Percentiles rank a stretch among this genome's conserved stretches.
Evolutionary conservation across 2,113 vertebrate genomes (phyloP).

Genomic region (Neoarius graeffei): DNA sequence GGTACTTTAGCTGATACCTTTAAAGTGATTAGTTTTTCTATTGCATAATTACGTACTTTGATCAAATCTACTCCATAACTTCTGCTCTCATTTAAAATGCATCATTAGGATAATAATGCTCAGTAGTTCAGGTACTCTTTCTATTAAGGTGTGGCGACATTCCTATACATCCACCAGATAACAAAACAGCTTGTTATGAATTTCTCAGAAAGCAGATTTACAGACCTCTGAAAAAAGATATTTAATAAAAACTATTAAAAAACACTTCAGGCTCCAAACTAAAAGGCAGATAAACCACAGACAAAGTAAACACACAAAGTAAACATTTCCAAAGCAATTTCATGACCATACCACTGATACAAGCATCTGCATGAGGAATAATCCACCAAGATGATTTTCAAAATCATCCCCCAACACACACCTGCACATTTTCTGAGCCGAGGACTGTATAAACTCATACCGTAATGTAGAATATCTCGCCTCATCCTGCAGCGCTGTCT

Average conservation of each 20-base stretch:
- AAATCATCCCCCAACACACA: neutral
- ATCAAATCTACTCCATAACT: neutral
- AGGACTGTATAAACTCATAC: conserved; percentile 27
- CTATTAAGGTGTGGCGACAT: neutral
- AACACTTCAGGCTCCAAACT: neutral
- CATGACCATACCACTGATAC: neutral
- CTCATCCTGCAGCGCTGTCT: conserved; percentile 27
- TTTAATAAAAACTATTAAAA: neutral
- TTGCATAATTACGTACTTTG: neutral
- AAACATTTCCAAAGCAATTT: neutral
- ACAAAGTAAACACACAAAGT: neutral
- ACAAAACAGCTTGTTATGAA: too few species aligned
- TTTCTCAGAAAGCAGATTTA: neutral
- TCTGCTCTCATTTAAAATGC: too few species aligned
- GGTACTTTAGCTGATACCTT: neutral
- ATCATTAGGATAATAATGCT: neutral
- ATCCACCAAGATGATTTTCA: neutral
- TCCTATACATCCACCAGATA: neutral
- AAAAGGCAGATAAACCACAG: neutral
- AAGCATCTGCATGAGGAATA: neutral
- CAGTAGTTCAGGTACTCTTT: neutral
- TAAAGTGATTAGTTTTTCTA: neutral
- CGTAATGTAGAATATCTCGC: neutral
- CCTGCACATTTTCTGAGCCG: neutral
- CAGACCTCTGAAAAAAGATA: neutral